Evolutionary conservation across 64 coral and sea anemone genomes (phyloP).

Genomic region (Montipora cactus): DNA sequence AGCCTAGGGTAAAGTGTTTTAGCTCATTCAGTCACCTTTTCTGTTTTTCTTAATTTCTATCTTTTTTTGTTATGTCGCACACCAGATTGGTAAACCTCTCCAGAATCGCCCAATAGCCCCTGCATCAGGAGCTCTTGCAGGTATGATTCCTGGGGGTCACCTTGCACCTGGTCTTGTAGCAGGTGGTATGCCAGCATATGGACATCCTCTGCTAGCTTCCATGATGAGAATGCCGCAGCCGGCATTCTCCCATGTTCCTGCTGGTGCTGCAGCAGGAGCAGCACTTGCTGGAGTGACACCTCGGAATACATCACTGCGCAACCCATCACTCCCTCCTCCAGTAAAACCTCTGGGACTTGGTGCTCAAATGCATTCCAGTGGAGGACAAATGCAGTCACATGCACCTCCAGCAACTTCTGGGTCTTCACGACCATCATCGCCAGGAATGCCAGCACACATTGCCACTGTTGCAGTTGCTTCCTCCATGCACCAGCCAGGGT

Average conservation of each 20-base stretch:
- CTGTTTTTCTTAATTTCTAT: background rate
- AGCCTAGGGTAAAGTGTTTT: too few relatives aligned
- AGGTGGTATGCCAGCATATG: background rate
- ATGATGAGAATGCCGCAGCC: conserved; percentile 45
- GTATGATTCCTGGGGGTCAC: conserved; percentile 29
- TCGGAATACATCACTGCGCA: conserved; percentile 33
- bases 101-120: conserved; percentile 76
- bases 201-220: conserved; percentile 32
- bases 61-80: background rate
- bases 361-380: conserved; percentile 25
- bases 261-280: conserved; percentile 58
- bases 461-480: conserved; percentile 28
- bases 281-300: conserved; percentile 61
- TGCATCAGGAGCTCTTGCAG: conserved; percentile 54
- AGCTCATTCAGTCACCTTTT: too few relatives aligned
- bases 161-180: conserved; percentile 47
- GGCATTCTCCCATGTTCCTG: conserved; percentile 66
- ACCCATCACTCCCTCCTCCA: conserved; percentile 34
- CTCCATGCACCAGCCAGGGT: conserved; percentile 49
- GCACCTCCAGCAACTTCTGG: conserved; percentile 40
- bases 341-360: conserved; percentile 40
- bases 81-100: conserved; percentile 40
- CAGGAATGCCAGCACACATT: conserved; percentile 19
- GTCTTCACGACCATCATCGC: conserved; percentile 53
- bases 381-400: conserved; percentile 31